Evolutionary conservation across 2,888 invertebrate genomes (phyloP).

Genomic region (Drymonia ruficornis): DNA sequence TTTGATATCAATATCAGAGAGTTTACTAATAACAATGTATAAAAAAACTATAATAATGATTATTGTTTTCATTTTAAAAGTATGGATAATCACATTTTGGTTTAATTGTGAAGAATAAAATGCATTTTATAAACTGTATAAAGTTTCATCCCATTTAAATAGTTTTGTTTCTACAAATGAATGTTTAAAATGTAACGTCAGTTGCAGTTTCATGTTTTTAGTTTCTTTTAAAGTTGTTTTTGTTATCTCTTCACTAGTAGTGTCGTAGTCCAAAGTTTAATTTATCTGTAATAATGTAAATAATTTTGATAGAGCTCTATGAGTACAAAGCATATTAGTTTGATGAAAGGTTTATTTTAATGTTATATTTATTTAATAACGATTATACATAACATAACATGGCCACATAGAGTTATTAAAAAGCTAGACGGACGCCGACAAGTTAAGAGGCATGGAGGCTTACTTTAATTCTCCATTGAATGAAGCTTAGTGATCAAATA

Average conservation of each 20-base stretch:
- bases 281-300: slow-evolving; percentile 7
- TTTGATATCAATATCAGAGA: slow-evolving; percentile 1
- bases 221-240: too few species aligned
- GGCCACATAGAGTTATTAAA: background rate
- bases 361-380: background rate
- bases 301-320: slow-evolving; percentile 30
- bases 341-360: background rate
- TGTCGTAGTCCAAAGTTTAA: background rate
- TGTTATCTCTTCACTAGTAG: background rate
- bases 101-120: too few species aligned
- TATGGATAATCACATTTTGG: too few species aligned
- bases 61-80: too few species aligned
- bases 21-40: background rate
- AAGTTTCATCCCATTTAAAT: too few species aligned
- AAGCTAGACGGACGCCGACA: background rate
- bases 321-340: slow-evolving; percentile 42
- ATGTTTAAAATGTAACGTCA: too few species aligned
- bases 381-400: too few species aligned
- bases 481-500: too few species aligned
- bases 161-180: too few species aligned
- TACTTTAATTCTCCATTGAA: background rate
- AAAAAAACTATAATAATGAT: background rate
- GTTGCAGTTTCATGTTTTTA: too few species aligned
- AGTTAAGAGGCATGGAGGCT: background rate
- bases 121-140: too few species aligned